Conservation (phyloP, 2,888 invertebrate genomes). For the Achlya flavicornis region DNA sequence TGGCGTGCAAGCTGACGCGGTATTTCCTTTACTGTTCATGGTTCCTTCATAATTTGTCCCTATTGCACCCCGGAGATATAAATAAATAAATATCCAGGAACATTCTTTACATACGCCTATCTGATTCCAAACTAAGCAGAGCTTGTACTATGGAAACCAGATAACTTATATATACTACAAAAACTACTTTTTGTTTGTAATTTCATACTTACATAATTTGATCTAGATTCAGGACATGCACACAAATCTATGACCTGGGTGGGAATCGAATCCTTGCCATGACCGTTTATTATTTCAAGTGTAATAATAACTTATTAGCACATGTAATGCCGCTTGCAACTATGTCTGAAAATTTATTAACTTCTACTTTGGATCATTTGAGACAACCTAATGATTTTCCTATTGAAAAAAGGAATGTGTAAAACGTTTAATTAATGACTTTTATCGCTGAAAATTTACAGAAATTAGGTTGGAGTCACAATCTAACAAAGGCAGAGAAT, state of each 20-base stretch:
- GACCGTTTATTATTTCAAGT: too few species aligned
- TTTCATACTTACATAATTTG: too few species aligned
- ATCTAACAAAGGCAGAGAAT: conserved; percentile 1
- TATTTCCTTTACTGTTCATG: conserved; percentile 35
- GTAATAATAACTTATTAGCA: too few species aligned
- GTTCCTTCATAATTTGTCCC: conserved; percentile 45
- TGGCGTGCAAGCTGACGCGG: conserved; percentile 27
- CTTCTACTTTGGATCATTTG: too few species aligned
- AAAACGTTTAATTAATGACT: background rate
- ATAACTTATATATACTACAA: too few species aligned
- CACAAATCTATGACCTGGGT: too few species aligned
- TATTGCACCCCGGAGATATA: conserved; percentile 31
- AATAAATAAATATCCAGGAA: conserved; percentile 30
- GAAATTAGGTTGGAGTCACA: conserved; percentile 3
- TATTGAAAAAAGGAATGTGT: background rate
- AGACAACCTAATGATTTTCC: background rate
- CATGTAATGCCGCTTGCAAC: conserved; percentile 16
- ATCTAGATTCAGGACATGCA: too few species aligned
- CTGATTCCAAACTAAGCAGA: too few species aligned
- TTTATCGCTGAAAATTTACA: background rate
- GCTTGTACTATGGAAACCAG: too few species aligned
- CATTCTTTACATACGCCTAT: too few species aligned
- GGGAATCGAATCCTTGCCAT: too few species aligned
- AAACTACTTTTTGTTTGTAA: too few species aligned
- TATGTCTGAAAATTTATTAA: background rate